Percentiles rank a stretch among this genome's conserved stretches.
Evolutionary conservation across 2,113 vertebrate genomes (phyloP).

Genomic region (Theropithecus gelada): DNA sequence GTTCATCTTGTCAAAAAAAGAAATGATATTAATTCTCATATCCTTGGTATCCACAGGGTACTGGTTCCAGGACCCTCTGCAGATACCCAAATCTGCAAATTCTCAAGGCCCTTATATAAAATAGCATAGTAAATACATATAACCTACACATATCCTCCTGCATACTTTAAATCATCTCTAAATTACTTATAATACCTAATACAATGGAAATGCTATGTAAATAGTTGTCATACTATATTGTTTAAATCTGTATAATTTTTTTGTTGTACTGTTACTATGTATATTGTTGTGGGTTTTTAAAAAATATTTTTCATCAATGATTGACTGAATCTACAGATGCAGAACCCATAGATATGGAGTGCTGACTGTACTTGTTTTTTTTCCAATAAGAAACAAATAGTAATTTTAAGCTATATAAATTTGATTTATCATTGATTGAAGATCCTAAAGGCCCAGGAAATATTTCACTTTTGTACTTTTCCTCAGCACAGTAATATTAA

Average conservation of each 20-base stretch:
- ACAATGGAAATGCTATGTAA: not conserved
- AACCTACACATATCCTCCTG: not conserved
- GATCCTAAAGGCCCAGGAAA: not conserved
- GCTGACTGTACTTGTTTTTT: not conserved
- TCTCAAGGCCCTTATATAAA: not conserved
- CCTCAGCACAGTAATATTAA: not conserved
- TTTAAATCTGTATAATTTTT: not conserved
- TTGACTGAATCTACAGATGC: not conserved
- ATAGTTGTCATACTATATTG: not conserved
- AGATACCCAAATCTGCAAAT: not conserved
- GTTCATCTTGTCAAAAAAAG: not conserved
- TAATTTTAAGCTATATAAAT: not conserved
- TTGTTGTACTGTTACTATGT: not conserved
- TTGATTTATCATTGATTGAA: not conserved
- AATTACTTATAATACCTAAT: not conserved
- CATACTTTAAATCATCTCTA: not conserved
- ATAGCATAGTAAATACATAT: not conserved
- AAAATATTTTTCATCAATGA: not conserved
- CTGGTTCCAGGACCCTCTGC: not conserved
- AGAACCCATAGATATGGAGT: not conserved
- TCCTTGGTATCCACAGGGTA: not conserved
- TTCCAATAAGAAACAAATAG: not conserved
- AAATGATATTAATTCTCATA: not conserved
- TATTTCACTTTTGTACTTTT: constrained; percentile 4
- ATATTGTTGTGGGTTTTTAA: not conserved